A percentile compares a stretch with the other conserved stretches of the same genome.
These are phyloP conservation scores for Phalacrocorax carbo DNA, from an alignment of 2,113 vertebrate species.

Conservation along the genomic window DNA sequence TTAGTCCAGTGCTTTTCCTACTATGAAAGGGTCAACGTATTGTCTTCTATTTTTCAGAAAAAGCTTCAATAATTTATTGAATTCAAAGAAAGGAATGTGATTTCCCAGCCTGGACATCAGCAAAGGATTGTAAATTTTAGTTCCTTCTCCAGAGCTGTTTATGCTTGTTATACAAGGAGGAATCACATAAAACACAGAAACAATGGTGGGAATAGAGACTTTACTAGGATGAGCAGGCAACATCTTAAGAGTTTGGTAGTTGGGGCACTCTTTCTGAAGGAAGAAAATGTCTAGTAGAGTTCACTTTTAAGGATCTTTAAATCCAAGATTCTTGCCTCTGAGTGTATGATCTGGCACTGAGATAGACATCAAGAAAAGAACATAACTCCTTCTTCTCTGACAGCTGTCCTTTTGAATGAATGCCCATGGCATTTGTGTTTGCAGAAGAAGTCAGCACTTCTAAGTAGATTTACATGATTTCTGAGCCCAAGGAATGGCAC, in stretches of 20 bases:
- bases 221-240: neutral
- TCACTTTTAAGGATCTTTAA: neutral
- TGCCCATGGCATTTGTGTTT: neutral
- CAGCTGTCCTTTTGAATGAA: constrained; percentile 33
- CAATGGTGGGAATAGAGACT: neutral
- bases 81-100: neutral
- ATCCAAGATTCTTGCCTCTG: neutral
- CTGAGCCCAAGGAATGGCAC: neutral
- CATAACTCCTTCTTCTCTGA: neutral
- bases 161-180: neutral
- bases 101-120: neutral
- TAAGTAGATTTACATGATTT: neutral
- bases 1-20: neutral
- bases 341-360: neutral
- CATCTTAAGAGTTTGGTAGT: neutral
- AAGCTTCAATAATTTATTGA: neutral
- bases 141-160: neutral
- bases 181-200: neutral
- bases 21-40: neutral
- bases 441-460: neutral
- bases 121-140: neutral
- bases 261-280: neutral
- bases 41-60: neutral
- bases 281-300: neutral
- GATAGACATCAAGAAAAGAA: neutral